phyloP scores from a whole-genome alignment of 2,888 invertebrate genomes.

The Sinohyriopsis cumingii region DNA sequence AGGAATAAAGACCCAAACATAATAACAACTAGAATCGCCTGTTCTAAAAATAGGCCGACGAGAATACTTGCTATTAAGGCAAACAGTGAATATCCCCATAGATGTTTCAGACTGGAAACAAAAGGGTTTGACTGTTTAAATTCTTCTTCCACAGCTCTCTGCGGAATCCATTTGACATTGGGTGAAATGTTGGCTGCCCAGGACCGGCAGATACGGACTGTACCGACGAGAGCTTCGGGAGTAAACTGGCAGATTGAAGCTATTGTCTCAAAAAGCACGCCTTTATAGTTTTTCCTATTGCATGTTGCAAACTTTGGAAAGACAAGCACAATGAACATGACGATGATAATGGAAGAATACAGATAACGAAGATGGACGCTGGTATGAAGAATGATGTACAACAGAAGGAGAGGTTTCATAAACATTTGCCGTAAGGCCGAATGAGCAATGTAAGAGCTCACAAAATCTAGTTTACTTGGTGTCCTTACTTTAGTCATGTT shows the following conservation, averaged over 20 bases:
- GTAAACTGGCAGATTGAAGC: constrained; percentile 65
- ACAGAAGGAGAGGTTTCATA: constrained; percentile 60
- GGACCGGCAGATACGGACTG: constrained; percentile 56
- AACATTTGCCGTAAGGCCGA: constrained; percentile 61
- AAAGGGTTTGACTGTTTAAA: constrained; percentile 61
- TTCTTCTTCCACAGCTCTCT: constrained; percentile 61
- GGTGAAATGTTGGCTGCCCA: constrained; percentile 56
- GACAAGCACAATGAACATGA: constrained; percentile 60
- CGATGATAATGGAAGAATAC: constrained; percentile 56
- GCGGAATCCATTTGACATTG: constrained; percentile 61
- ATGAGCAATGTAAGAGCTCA: constrained; percentile 61
- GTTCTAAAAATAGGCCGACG: constrained; percentile 44
- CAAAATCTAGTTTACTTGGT: constrained; percentile 55
- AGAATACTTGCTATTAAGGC: constrained; percentile 43
- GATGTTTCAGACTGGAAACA: constrained; percentile 55
- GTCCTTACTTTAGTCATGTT: constrained; percentile 57
- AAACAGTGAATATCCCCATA: constrained; percentile 61
- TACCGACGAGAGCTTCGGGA: constrained; percentile 62
- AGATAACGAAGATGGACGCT: constrained; percentile 50
- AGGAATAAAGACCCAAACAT: constrained; percentile 52
- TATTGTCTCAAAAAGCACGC: constrained; percentile 56
- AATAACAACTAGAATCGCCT: constrained; percentile 44
- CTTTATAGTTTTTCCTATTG: constrained; percentile 55
- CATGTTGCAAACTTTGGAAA: constrained; percentile 63
- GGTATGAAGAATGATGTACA: constrained; percentile 57